These are phyloP conservation scores for Drosophila gaucha DNA, from an alignment of 2,888 invertebrate genomes.

Conservation along the genomic window DNA sequence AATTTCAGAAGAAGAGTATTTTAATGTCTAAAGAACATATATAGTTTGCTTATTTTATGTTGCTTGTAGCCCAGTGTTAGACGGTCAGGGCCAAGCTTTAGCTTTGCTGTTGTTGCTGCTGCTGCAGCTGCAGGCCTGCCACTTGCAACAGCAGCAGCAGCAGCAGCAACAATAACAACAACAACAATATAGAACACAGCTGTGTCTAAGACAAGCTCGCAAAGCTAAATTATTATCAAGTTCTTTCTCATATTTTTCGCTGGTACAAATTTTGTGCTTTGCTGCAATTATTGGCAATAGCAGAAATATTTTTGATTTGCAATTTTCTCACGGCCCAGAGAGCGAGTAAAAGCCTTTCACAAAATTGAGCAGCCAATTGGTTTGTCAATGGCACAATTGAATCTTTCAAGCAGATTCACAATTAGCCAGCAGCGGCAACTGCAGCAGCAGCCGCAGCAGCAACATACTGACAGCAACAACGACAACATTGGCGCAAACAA, in stretches of 20 bases:
- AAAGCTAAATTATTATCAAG: constrained; percentile 62
- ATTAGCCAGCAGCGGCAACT: constrained; percentile 58
- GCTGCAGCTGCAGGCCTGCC: constrained; percentile 66
- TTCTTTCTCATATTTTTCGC: constrained; percentile 46
- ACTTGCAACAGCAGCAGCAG: constrained; percentile 49
- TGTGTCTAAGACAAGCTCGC: constrained; percentile 47
- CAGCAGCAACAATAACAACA: constrained; percentile 41
- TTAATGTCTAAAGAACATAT: no score
- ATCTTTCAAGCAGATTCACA: constrained; percentile 62
- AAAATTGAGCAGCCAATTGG: constrained; percentile 65
- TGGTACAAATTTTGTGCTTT: constrained; percentile 44
- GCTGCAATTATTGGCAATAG: constrained; percentile 73
- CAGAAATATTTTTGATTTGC: constrained; percentile 72
- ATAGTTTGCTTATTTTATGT: not conserved
- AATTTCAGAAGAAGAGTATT: no score
- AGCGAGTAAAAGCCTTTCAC: constrained; percentile 55
- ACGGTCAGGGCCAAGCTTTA: constrained; percentile 63
- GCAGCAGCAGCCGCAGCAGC: constrained; percentile 12
- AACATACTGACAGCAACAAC: constrained; percentile 44
- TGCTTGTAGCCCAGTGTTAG: constrained; percentile 48
- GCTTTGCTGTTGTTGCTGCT: constrained; percentile 60
- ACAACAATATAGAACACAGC: constrained; percentile 73
- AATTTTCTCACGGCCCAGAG: constrained; percentile 71
- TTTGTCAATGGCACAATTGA: constrained; percentile 77
- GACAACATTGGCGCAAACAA: constrained; percentile 56